These are phyloP conservation scores for Lochmaea capreae DNA, from an alignment of 2,888 invertebrate genomes.

Conservation along the genomic window DNA sequence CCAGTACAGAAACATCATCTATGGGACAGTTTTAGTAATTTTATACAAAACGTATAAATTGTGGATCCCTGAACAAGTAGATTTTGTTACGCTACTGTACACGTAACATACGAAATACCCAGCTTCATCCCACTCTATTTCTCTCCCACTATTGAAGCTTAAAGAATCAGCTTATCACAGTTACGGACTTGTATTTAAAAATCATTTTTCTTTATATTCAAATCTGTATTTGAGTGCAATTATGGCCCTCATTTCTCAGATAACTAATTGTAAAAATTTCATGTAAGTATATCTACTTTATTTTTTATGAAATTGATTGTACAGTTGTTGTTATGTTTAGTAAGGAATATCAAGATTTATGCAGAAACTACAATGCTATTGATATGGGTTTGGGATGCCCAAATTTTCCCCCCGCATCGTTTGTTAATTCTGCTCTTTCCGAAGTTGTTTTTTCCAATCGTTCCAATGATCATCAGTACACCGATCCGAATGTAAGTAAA, in stretches of 20 bases:
- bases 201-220: neutral
- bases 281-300: constrained; percentile 70
- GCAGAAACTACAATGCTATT: constrained; percentile 84
- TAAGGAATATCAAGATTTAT: constrained; percentile 91
- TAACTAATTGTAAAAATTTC: constrained; percentile 75
- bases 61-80: neutral
- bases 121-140: neutral
- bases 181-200: neutral
- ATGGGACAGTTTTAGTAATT: no score
- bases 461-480: constrained; percentile 85
- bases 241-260: neutral
- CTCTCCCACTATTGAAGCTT: neutral
- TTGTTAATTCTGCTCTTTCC: constrained; percentile 81
- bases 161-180: neutral
- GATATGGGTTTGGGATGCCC: constrained; percentile 97
- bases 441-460: constrained; percentile 72
- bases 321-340: constrained; percentile 67
- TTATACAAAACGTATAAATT: no score
- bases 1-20: no score
- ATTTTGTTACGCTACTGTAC: neutral
- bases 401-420: constrained; percentile 87
- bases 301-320: neutral
- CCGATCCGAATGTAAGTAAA: constrained; percentile 85
- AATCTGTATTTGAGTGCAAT: neutral
- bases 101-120: neutral